These are phyloP conservation scores for Oncorhynchus mykiss DNA, from an alignment of 2,113 vertebrate species.

Conservation along the genomic window DNA sequence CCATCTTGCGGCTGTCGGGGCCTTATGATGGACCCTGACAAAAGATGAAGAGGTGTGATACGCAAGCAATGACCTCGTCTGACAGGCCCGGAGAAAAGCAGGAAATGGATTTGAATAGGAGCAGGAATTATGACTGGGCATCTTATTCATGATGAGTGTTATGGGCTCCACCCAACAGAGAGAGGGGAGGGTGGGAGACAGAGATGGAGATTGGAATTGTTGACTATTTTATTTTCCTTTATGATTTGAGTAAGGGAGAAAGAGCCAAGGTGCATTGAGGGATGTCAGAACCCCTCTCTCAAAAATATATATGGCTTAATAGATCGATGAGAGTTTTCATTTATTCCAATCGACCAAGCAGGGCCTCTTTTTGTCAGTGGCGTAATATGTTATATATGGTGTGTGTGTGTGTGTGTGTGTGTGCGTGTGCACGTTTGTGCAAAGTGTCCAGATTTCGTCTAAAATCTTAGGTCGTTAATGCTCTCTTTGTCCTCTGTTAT, in stretches of 20 bases:
- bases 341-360: conserved; percentile 36
- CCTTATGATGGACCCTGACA: conserved; percentile 81
- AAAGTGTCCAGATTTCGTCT: background rate
- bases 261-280: background rate
- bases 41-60: conserved; percentile 82
- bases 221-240: conserved; percentile 49
- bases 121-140: conserved; percentile 73
- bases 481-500: background rate
- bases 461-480: background rate
- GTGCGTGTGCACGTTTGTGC: conserved; percentile 32
- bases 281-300: conserved; percentile 19
- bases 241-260: conserved; percentile 30
- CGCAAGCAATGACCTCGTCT: conserved; percentile 68
- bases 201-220: conserved; percentile 46
- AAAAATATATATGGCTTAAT: conserved; percentile 45
- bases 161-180: conserved; percentile 62
- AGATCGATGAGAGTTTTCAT: conserved; percentile 50
- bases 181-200: too few species aligned
- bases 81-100: conserved; percentile 78
- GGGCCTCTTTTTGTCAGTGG: conserved; percentile 25
- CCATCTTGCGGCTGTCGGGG: conserved; percentile 73
- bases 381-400: conserved; percentile 39
- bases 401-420: conserved; percentile 29
- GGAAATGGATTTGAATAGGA: conserved; percentile 80
- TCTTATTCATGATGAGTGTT: conserved; percentile 72